Evolutionary conservation across 1,140 invertebrate genomes (phyloP).

Genomic region (Drosophila saltans): DNA sequence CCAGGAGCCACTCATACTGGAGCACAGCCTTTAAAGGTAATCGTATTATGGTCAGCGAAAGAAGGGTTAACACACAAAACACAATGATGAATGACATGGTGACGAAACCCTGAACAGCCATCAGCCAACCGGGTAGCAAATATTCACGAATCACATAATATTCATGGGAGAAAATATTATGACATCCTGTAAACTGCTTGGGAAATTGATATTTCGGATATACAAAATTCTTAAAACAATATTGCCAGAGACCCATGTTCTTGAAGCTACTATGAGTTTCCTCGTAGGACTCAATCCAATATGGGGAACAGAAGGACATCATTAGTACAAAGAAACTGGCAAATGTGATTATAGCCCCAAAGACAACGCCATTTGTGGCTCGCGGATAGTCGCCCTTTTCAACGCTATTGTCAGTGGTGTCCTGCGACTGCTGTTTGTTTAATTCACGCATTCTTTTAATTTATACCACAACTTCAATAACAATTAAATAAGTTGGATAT

Average conservation of each 20-base stretch:
- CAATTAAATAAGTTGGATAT: background rate
- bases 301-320: conserved; percentile 95
- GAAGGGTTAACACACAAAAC: conserved; percentile 87
- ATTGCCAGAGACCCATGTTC: conserved; percentile 98
- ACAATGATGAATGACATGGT: conserved; percentile 92
- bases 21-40: conserved; percentile 91
- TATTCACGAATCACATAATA: conserved; percentile 96
- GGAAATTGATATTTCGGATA: conserved; percentile 96
- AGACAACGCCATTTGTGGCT: conserved; percentile 87
- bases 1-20: conserved; percentile 92
- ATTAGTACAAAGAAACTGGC: conserved; percentile 90
- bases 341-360: conserved; percentile 90
- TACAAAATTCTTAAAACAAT: conserved; percentile 96
- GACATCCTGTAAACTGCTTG: conserved; percentile 95
- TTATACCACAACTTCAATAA: background rate
- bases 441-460: conserved; percentile 60
- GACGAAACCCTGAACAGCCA: conserved; percentile 95
- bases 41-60: conserved; percentile 90
- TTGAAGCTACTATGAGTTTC: conserved; percentile 95
- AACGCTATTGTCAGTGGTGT: conserved; percentile 62
- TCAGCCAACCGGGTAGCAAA: conserved; percentile 96
- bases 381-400: conserved; percentile 85
- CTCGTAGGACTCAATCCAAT: conserved; percentile 97
- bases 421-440: conserved; percentile 74
- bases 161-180: conserved; percentile 95